These are phyloP conservation scores for Steinernema scapterisci DNA, from an alignment of 2,888 invertebrate genomes.

Conservation along the genomic window DNA sequence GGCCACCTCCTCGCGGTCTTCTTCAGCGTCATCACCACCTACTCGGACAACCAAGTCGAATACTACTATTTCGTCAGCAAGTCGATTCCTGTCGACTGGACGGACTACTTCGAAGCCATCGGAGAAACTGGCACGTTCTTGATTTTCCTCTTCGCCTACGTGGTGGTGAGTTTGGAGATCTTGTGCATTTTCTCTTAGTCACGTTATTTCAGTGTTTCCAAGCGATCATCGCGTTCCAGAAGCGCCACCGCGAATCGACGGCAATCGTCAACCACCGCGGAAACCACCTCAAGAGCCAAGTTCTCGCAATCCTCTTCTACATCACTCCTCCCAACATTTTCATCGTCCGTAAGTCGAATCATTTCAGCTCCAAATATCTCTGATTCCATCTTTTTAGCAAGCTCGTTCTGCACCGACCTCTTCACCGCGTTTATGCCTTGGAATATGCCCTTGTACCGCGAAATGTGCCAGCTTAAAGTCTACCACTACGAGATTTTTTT, in stretches of 20 bases:
- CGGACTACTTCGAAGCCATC: slow-evolving; percentile 19
- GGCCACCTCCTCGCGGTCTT: neutral
- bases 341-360: neutral
- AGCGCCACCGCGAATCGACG: neutral
- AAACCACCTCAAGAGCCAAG: neutral
- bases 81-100: neutral
- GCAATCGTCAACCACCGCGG: neutral
- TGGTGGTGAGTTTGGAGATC: neutral
- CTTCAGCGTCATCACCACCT: slow-evolving; percentile 6
- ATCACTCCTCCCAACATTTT: slow-evolving; percentile 16
- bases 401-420: slow-evolving; percentile 22
- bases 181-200: neutral
- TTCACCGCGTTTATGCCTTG: neutral
- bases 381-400: neutral
- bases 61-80: neutral
- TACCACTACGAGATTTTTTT: slow-evolving; percentile 14
- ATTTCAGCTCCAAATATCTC: too few species aligned
- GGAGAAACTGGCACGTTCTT: slow-evolving; percentile 1
- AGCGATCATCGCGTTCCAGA: slow-evolving; percentile 12
- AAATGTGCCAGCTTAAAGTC: neutral
- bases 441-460: neutral
- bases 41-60: slow-evolving; percentile 7
- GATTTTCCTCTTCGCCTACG: neutral
- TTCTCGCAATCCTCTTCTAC: slow-evolving; percentile 22
- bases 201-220: neutral